Base-by-base conservation (phyloP, 2,888 invertebrate species). In the Cryptosula pallasiana region DNA sequence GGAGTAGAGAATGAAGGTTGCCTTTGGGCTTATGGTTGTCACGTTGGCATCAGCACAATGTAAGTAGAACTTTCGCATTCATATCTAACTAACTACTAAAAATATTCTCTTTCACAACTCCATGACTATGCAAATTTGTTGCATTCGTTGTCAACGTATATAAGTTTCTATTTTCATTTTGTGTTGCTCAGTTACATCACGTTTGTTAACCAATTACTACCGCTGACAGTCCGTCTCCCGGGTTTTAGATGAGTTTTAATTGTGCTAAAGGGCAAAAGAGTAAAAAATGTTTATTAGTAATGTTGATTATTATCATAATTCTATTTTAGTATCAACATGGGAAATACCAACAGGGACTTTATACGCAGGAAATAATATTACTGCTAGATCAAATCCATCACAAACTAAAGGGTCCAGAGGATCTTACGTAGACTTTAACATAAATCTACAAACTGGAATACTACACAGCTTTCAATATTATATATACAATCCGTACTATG, bases 391-490 rank as follows among this genome's bases (percentile, higher is more conserved):
- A 3, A 63, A 32, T 27, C 32, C 34, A 16, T 63, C 63, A 63
- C 20, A 63, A 27, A 9, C 2, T 5, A 32, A 20, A 9, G 32
- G n/a, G 13, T 29, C 25, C 29, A 27, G 25, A 63, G 63, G 25
- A 63, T 63, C 63, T 29, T 63, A 63, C 27, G 63, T 63, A n/a
- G 63, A 63, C 63, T 63, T 63, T 63, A 63, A 63, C 27, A 63
- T 63, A 9, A 5, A 63, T 16, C 25, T 63, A 27, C 20, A 63
- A 27, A 20, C 63, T 13, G 63, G 63, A 32, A 63, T 63, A 63
- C 32, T 63, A 63, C 63, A 63, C 3, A 63, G 63, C 27, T 63
- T 63, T 27, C 63, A 63, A 27, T 63, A 63, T 34, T 63, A 63
- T 32, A 63, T 63, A 63, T 63, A 63, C 63, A 63, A 63, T 63